These are phyloP conservation scores for Rhyacichthys aspro DNA, from an alignment of 2,797 vertebrate species.

Conservation along the genomic window DNA sequence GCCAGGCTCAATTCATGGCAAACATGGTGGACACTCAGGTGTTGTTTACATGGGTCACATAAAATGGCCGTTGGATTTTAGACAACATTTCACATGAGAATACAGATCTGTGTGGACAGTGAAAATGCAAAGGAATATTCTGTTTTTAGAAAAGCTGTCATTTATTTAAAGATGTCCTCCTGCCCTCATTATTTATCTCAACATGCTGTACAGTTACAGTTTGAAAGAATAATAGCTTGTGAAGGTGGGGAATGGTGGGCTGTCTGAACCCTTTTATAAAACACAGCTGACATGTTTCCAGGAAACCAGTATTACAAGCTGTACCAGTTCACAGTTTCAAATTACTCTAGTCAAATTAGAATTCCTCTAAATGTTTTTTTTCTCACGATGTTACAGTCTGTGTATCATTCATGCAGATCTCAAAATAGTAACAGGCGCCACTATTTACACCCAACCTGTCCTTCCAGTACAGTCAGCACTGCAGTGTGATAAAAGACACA, in stretches of 20 bases:
- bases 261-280: constrained; percentile 54
- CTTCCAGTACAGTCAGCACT: too few relatives aligned
- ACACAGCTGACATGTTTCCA: constrained; percentile 43
- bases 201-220: constrained; percentile 42
- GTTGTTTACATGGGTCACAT: constrained; percentile 2
- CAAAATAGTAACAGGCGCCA: too few relatives aligned
- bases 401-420: too few relatives aligned
- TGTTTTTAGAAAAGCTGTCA: too few relatives aligned
- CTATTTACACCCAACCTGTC: too few relatives aligned
- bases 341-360: constrained; percentile 8
- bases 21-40: constrained; percentile 13
- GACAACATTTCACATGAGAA: background rate
- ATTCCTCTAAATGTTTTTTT: constrained; percentile 21
- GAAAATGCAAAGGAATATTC: too few relatives aligned
- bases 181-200: too few relatives aligned
- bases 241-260: constrained; percentile 21
- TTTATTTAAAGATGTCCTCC: too few relatives aligned
- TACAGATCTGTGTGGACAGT: too few relatives aligned
- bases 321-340: constrained; percentile 42
- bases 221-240: constrained; percentile 17
- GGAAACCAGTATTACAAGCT: constrained; percentile 58
- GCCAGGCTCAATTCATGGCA: constrained; percentile 26
- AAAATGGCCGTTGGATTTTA: too few relatives aligned
- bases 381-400: background rate
- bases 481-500: too few relatives aligned